These are phyloP conservation scores for Microhierax caerulescens DNA, from an alignment of 2,797 vertebrate species.

Conservation along the genomic window DNA sequence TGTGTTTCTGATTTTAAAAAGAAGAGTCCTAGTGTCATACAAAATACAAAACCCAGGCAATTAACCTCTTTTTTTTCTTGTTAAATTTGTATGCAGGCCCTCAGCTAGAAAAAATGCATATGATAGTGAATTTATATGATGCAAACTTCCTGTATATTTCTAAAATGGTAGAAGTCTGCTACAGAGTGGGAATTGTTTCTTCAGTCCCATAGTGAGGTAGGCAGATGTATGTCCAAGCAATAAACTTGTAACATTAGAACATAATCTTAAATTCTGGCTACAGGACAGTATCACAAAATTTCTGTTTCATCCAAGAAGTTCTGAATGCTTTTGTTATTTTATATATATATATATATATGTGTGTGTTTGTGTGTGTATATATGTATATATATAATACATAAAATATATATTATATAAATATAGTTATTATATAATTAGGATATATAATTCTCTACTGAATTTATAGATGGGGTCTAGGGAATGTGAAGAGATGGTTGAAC, in stretches of 20 bases:
- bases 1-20: background rate
- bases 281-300: background rate
- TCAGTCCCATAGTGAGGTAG: background rate
- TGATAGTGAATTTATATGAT: background rate
- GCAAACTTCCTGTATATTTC: background rate
- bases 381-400: no score
- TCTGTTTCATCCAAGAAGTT: background rate
- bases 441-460: background rate
- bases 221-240: background rate
- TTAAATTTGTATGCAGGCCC: background rate
- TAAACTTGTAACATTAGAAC: rapidly evolving
- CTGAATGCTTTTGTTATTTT: background rate
- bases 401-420: no score
- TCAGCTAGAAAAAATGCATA: background rate
- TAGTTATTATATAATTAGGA: background rate
- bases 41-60: background rate
- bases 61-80: background rate
- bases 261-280: background rate
- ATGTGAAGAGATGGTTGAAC: background rate
- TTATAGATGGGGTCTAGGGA: background rate
- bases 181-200: background rate
- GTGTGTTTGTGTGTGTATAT: no score
- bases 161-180: background rate
- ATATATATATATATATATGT: no score
- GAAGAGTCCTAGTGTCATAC: background rate